Evolutionary conservation across 2,888 invertebrate species (phyloP), one percentile per base, ranked within the genome.

Genomic region (Drosophila kuntzei): DNA sequence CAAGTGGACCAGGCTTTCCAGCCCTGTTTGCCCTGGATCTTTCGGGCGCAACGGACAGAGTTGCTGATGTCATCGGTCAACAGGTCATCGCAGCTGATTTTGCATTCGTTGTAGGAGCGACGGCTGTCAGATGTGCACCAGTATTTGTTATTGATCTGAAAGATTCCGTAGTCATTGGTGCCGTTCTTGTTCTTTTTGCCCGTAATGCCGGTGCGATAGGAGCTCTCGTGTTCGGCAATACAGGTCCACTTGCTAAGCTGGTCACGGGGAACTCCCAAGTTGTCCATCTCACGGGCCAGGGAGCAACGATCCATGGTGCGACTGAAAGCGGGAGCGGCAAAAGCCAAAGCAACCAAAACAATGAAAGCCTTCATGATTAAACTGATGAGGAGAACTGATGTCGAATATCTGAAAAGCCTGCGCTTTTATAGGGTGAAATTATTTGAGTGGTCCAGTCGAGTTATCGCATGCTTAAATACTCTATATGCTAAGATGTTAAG

Each of bases 151-250:
- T 91, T 91, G 43, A 91, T 86, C 79, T 91, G 91, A 72, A 91
- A 91, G 61, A 91, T 78, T 9, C 91, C 91, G 63, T 87, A 92
- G 78, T 93, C 92, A 34, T 80, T 82, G 57, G 91, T 89, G 0
- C 94, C 93, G 69, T 93, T 92, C 1, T 63, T 77, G 83, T 94
- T 93, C 0, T 90, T 71, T 2, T 89, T 91, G 0, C 94, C 93
- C 5, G 92, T 89, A 2, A 90, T 92, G n/a, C 91, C 76, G 0
- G 94, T 93, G 39, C 92, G 91, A 34, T 92, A 91, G 20, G 72
- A 74, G 44, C 80, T 89, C 70, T 89, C 83, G 25, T 79, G 72
- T 62, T 89, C 55, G 9, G 81, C 87, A 60, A 89, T 77, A 60
- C 89, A 87, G 0, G 80, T 75, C 90, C 90, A 90, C n/a, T 34